Conservation (phyloP, 2,113 vertebrate genomes). For the Hepsetus odoe region DNA sequence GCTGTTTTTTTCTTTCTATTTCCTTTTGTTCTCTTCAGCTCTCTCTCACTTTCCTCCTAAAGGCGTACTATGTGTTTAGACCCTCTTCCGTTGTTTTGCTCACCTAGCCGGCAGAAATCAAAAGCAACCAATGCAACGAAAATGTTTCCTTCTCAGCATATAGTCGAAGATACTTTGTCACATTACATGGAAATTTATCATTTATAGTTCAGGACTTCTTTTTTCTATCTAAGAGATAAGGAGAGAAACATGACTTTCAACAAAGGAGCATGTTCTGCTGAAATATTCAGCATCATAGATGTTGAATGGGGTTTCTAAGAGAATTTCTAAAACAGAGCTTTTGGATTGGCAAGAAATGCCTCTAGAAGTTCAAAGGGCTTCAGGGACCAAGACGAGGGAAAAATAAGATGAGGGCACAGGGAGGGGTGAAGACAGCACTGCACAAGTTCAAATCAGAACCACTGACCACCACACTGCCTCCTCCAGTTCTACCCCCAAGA, state of each 20-base stretch:
- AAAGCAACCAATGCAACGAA: no score
- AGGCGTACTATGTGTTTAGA: not conserved
- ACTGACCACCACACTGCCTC: not conserved
- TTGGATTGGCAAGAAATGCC: conserved; percentile 7
- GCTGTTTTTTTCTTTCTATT: conserved; percentile 22
- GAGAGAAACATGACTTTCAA: conserved; percentile 39
- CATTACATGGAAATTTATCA: conserved; percentile 21
- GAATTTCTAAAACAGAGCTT: conserved; percentile 32
- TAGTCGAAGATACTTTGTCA: conserved; percentile 36
- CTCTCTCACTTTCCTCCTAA: not conserved
- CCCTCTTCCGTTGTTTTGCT: not conserved
- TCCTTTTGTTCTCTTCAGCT: conserved; percentile 36
- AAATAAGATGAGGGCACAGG: not conserved
- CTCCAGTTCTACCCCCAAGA: not conserved
- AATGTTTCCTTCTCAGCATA: not conserved
- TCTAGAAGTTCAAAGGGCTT: conserved; percentile 43
- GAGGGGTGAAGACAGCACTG: conserved; percentile 19
- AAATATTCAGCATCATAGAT: conserved; percentile 50
- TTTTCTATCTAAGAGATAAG: conserved; percentile 17
- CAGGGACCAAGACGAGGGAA: not conserved
- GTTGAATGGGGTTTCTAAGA: conserved; percentile 40
- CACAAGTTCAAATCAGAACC: conserved; percentile 34
- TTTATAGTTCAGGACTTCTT: conserved; percentile 13
- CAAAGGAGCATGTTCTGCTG: conserved; percentile 13
- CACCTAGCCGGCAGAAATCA: not conserved